Evolutionary conservation across 2,113 vertebrate species (phyloP), one percentile per base, ranked within the genome.

Genomic region (Fregetta grallaria): DNA sequence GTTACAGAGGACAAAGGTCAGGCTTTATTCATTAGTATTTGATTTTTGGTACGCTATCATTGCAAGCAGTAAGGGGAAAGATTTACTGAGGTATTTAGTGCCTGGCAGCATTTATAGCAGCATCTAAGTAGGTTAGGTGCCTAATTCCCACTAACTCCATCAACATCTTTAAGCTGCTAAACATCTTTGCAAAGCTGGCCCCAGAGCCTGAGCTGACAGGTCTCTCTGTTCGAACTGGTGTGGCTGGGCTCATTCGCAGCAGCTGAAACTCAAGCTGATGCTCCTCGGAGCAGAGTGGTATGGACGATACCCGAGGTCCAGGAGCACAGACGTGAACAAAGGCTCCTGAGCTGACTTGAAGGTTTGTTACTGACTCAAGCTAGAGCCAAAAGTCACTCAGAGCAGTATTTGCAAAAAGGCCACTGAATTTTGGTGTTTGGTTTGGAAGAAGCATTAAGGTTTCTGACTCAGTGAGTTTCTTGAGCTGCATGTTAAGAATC

Each of bases 111-210:
- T 97, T 96, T 97, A 97, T 97, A 97, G 96, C 77, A 95, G 90
- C 93, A 88, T 62, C 87, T 97, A 97, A 96, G 96, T 62, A 95
- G 96, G 96, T 96, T 96, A 97, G 92, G 86, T 97, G 82, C 96
- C 94, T 97, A 96, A 97, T 95, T 86, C 96, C 96, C 88, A 88
- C 93, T 96, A 96, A 96, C 93, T 88, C 88, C 96, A 88, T 27
- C 40, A 88, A 72, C 8, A 45, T 63, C 50, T 70, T 93, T 96
- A 97, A 97, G 96, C 96, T 94, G 90, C 82, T 96, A 16, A 96
- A 73, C 90, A 88, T 82, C 96, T 89, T 45, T 45, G 77, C 45
- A 44, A 53, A 84, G 91, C 90, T 65, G 93, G 55, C 18, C 59
- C 44, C 67, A 17, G 84, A 6, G 55, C 56, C 71, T 7, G 74